Conservation (phyloP, 2,113 vertebrate species). For the Alosa alosa region DNA sequence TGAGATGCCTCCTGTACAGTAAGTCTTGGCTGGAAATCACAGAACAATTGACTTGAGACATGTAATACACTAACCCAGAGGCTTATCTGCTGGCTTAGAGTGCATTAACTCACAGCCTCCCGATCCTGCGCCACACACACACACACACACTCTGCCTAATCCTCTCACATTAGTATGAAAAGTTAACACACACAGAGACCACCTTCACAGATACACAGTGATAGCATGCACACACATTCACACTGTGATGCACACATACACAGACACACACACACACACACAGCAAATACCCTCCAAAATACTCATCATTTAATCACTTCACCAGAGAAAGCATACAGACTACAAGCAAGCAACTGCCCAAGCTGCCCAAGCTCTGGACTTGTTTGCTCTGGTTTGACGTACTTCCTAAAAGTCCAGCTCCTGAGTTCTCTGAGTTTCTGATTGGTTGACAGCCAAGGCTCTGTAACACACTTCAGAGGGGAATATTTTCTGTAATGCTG, state of each 20-base stretch:
- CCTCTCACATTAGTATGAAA: slow-evolving; percentile 18
- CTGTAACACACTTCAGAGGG: not conserved
- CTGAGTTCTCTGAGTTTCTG: slow-evolving; percentile 1
- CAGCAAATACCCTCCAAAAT: not conserved
- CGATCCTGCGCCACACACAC: slow-evolving; percentile 20
- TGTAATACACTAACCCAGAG: slow-evolving; percentile 25
- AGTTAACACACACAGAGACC: not conserved
- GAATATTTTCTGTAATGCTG: not conserved
- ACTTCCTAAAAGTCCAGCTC: not conserved
- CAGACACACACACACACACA: not conserved
- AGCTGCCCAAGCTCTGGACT: not conserved
- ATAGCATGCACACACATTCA: not conserved
- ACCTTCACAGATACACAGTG: not conserved
- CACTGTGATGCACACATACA: not conserved
- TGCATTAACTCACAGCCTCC: slow-evolving; percentile 14
- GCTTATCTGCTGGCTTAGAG: slow-evolving; percentile 33
- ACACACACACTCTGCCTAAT: slow-evolving; percentile 22
- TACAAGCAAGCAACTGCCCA: not conserved
- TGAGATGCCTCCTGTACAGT: not conserved
- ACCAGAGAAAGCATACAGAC: not conserved
- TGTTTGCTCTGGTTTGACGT: not conserved
- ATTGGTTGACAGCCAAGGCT: not conserved
- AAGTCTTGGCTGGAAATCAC: not conserved
- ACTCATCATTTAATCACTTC: not conserved
- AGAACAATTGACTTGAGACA: slow-evolving; percentile 15